A percentile compares a stretch with the other conserved stretches of the same genome.
Evolutionary conservation across 2,888 invertebrate species (phyloP).

Genomic region (Ormyrus nitidulus): DNA sequence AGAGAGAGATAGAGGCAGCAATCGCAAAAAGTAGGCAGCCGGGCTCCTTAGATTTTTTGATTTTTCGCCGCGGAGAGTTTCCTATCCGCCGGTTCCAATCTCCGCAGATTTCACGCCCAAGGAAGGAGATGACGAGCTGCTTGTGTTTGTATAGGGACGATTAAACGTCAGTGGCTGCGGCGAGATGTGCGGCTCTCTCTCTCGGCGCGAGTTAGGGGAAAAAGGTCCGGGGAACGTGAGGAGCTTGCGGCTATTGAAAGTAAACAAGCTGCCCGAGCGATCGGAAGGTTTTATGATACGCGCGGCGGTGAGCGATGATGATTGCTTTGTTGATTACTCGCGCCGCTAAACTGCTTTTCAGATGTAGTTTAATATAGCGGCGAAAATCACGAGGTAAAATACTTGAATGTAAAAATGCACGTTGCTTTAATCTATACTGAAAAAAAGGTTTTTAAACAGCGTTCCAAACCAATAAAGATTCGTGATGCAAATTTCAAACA

Average conservation of each 20-base stretch:
- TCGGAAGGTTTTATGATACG: neutral
- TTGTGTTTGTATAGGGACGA: constrained; percentile 30
- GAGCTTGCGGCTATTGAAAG: neutral
- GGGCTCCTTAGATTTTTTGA: constrained; percentile 16
- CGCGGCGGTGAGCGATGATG: neutral
- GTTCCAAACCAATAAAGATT: no score
- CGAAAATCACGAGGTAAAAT: no score
- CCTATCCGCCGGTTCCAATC: constrained; percentile 32
- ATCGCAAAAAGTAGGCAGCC: neutral
- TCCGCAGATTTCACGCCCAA: constrained; percentile 42
- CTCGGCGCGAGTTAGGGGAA: no score
- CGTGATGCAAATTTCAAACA: no score
- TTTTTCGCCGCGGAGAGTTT: constrained; percentile 19
- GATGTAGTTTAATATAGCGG: no score
- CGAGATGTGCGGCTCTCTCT: no score
- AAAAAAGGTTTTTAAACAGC: no score
- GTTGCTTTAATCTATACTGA: no score
- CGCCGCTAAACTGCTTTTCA: no score
- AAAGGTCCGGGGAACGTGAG: neutral
- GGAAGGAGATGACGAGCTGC: neutral
- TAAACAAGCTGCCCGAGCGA: no score
- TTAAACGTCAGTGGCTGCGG: neutral
- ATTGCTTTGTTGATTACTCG: neutral
- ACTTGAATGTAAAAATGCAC: no score
- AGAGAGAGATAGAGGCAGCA: constrained; percentile 1